Evolutionary conservation across 2,113 vertebrate genomes (phyloP), one percentile per base, ranked within the genome.

Genomic region (Entomyzon cyanotis): DNA sequence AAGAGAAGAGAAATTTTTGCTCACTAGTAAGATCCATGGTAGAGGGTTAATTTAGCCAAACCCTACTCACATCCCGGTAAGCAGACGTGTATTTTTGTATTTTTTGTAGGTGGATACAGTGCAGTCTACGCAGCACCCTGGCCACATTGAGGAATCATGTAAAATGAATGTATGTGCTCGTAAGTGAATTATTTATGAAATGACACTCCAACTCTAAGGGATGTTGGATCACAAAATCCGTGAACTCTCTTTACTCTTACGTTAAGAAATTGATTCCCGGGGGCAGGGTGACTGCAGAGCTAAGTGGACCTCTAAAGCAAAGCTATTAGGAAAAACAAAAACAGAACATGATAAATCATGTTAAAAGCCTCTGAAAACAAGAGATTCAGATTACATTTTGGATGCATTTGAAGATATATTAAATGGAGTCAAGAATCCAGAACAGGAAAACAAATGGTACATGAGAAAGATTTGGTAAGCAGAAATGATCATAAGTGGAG

Each of bases 41-140:
- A 68, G 88, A 94, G 82, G 79, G 70, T 46, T 94, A 97, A 75
- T 30, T 80, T 96, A 90, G 90, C 74, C 79, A 97, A 96, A 97
- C 69, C 81, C 93, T 96, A 70, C 95, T 97, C 96, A 91, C 91
- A 92, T 96, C 87, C 93, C 7, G 18, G 91, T 97, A 98, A 98
- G 97, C 93, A 97, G 97, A 97, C 82, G 77, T 96, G 96, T 97
- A 97, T 98, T 97, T 98, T 97, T 98, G 96, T 97, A 97, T 98
- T 98, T 98, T 97, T 98, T 98, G 60, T 97, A 98, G 98, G 97
- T 98, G 97, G 97, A 97, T 96, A 96, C 96, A 97, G 70, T 98
- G 95, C 97, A 98, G 98, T 97, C 97, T 89, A 96, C 31, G 8
- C 97, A 96, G 89, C 94, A 97, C 96, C 85, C 95, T 97, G 96